Evolutionary conservation across 2,797 vertebrate genomes (phyloP), one percentile per base, ranked within the genome.

Genomic region (Megalops cyprinoides): DNA sequence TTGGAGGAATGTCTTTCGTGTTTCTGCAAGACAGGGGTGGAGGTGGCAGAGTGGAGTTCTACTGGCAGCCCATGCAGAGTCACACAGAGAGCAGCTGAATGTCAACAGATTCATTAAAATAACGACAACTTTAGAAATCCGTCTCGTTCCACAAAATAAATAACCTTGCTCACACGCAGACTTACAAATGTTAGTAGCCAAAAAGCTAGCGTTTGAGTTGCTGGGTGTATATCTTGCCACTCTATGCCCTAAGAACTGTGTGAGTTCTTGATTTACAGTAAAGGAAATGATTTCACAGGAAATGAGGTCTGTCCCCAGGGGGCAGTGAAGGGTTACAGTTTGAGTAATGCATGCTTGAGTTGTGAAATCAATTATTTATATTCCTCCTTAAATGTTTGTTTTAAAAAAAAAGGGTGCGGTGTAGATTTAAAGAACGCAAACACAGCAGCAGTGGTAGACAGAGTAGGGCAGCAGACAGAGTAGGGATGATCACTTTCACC

Each of bases 281-380:
- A 15, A 85, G 85, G 84, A 87, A 86, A 87, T 89, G 28, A 86
- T 84, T 78, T 89, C 85, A 89, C 76, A 82, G 82, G 84, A 80
- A 87, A 84, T 85, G 81, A 81, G 73, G 49, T 34, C 5, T 48
- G 12, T 79, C 86, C 85, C 82, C 69, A 56, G 76, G 81, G 76
- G 74, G 53, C 48, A 74, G 49, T 77, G 39, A 81, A 79, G 85
- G 83, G 83, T 85, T 80, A 77, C 31, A 37, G 42, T 74, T 55
- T 37, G 60, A 65, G 60, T 65, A 65, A 65, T 65, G 44, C 78
- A 49, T 80, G 78, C 79, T 58, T 82, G 82, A 81, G 82, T n/a
- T 46, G 67, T 60, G 58, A 65, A 58, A 83, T 82, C 42, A 49
- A 86, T 83, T 74, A 84, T 46, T 80, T 79, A 85, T 81, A 83